phyloP scores from a whole-genome alignment of 1,140 invertebrate genomes.

The Pteromalus puparum region DNA sequence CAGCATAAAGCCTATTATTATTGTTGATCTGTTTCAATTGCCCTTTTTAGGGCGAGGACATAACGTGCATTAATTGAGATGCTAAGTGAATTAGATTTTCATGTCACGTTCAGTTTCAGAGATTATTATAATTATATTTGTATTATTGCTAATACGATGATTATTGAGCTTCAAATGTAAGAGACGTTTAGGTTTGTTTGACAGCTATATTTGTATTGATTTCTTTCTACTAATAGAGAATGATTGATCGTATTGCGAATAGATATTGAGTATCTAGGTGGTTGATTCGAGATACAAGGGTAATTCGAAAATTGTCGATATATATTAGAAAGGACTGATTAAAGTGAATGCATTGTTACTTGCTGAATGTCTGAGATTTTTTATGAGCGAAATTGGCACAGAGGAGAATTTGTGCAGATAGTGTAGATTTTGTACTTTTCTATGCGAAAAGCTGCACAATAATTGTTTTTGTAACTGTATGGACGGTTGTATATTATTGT shows the following conservation, averaged over 20 bases:
- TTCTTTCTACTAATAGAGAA: background rate
- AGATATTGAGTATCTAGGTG: background rate
- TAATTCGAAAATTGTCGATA: background rate
- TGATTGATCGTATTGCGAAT: background rate
- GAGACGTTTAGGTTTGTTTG: background rate
- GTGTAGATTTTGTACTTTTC: conserved; percentile 34
- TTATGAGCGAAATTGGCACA: background rate
- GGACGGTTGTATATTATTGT: background rate
- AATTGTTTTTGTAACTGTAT: conserved; percentile 44
- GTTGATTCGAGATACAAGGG: background rate
- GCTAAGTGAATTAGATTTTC: background rate
- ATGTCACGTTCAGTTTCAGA: background rate
- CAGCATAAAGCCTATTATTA: background rate
- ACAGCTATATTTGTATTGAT: background rate
- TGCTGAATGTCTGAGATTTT: conserved; percentile 30
- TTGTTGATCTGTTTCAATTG: background rate
- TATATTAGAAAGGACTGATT: background rate
- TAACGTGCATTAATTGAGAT: background rate
- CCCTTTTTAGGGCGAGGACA: background rate
- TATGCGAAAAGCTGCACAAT: conserved; percentile 8
- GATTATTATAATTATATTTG: background rate
- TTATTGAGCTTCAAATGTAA: background rate
- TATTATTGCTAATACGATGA: background rate
- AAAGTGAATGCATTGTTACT: conserved; percentile 41
- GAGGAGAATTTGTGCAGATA: background rate